Evolutionary conservation across 2,888 invertebrate genomes (phyloP), one percentile per base, ranked within the genome.

Genomic region (Chrysopilus asiliformis): DNA sequence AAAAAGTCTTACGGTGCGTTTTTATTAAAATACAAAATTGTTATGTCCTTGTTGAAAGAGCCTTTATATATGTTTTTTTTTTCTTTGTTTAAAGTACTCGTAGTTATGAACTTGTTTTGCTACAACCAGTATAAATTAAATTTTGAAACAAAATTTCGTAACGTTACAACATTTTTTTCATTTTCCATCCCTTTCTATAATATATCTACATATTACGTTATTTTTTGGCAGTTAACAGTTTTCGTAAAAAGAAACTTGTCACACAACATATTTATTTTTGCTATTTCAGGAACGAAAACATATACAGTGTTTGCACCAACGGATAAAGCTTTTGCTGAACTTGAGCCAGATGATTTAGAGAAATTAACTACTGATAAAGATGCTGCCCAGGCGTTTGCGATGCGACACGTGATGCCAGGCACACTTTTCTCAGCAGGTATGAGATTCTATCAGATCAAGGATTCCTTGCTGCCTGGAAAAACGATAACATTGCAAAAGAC

Each of bases 221-320:
- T n/a, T n/a, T n/a, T n/a, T n/a, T n/a, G n/a, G n/a, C n/a, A n/a
- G n/a, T n/a, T n/a, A n/a, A n/a, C n/a, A n/a, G n/a, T n/a, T n/a
- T n/a, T n/a, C n/a, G n/a, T n/a, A n/a, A n/a, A n/a, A n/a, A n/a
- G n/a, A n/a, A n/a, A n/a, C n/a, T n/a, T n/a, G n/a, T n/a, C 4
- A 32, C 8, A 12, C 16, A 2, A 32, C n/a, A n/a, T n/a, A n/a
- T n/a, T n/a, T n/a, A n/a, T n/a, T n/a, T n/a, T 34, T 6, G 7
- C 6, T 24, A 35, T 60, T 61, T 5, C 56, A 82, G 84, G 83
- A 44, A 73, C 79, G 40, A 84, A 82, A 67, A 84, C 84, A 1
- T 83, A 79, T 64, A 86, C 86, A 3, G 69, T 87, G 13, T 86
- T 87, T 53, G 86, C 86, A 6, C 87, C 87, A 12, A 80, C 81